phyloP scores from a whole-genome alignment of 35 echinoderm and acorn worm genomes.

The Diadema setosum region DNA sequence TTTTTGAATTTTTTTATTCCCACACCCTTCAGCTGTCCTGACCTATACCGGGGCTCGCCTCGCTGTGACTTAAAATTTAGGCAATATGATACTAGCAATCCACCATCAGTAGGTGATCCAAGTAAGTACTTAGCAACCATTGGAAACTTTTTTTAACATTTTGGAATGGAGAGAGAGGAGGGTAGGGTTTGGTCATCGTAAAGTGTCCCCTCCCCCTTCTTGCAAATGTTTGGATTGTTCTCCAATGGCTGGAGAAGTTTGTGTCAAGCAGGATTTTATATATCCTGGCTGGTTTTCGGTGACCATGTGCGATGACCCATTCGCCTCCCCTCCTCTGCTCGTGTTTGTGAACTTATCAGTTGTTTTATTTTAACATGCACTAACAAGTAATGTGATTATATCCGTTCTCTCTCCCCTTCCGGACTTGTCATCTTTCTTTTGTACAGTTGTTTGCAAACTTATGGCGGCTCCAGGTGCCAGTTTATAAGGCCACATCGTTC shows the following conservation, averaged over 20 bases:
- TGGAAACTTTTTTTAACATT: not conserved
- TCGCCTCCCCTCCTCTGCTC: no score
- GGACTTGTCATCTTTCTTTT: not conserved
- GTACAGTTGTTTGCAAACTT: conserved; percentile 36
- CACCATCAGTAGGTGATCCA: not conserved
- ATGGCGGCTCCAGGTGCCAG: conserved; percentile 38
- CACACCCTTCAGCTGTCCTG: not conserved
- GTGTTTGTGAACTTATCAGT: no score
- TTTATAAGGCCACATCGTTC: conserved; percentile 29
- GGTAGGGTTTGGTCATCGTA: no score
- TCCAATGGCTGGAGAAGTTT: no score
- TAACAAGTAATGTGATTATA: not conserved
- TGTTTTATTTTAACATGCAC: not conserved
- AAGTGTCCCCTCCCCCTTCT: no score
- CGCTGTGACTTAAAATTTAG: not conserved
- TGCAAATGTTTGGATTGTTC: no score
- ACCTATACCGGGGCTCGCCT: not conserved
- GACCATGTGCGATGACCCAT: no score
- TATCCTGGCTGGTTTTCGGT: no score
- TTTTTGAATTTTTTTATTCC: conserved; percentile 16
- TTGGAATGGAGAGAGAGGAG: no score
- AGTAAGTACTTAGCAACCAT: conserved; percentile 3
- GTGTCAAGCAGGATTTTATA: no score
- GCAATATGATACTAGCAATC: not conserved
- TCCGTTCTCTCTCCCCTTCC: conserved; percentile 7